Evolutionary conservation across 2,113 vertebrate species (phyloP).

Genomic region (Gopherus flavomarginatus): DNA sequence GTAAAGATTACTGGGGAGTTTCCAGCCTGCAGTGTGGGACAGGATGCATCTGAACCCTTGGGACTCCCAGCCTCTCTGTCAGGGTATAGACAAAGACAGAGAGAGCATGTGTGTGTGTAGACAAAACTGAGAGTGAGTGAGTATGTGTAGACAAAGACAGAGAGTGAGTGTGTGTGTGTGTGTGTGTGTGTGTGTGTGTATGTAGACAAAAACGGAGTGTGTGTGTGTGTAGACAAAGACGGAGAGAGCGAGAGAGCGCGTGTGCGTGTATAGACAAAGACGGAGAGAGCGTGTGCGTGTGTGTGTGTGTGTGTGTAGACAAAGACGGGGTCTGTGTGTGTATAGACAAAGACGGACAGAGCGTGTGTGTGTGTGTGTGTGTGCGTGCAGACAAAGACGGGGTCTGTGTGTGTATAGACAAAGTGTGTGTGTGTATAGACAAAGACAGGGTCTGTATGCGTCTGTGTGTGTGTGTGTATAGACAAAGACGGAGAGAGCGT

Average conservation of each 20-base stretch:
- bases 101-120: no score
- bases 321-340: background rate
- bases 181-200: background rate
- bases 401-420: background rate
- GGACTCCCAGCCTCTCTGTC: background rate
- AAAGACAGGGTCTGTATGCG: no score
- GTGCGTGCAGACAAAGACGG: no score
- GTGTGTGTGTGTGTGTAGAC: background rate
- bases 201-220: background rate
- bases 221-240: background rate
- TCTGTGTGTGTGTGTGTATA: no score
- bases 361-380: no score
- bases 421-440: background rate
- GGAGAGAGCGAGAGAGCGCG: no score
- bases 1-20: background rate
- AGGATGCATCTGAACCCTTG: background rate
- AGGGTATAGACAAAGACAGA: background rate
- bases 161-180: no score
- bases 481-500: no score
- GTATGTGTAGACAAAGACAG: background rate
- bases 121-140: no score
- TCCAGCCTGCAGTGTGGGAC: background rate
- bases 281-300: accelerated
- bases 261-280: background rate
- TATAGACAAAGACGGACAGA: no score